Conservation (phyloP, 2,113 vertebrate genomes). For the Pyxicephalus adspersus region DNA sequence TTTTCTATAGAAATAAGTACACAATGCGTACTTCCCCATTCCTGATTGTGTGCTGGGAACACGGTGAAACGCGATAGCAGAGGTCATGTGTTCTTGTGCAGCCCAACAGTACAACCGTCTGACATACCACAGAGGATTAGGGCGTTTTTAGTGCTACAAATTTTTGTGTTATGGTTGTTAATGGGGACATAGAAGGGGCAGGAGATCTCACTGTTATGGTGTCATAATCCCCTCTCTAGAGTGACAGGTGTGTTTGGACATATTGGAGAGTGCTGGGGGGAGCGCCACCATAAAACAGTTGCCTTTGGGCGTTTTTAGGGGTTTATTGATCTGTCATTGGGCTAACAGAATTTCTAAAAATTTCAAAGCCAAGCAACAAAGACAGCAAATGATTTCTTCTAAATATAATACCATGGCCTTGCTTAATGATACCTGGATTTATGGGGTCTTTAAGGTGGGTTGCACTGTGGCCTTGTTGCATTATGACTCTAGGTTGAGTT, state of each 20-base stretch:
- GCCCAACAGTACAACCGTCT: constrained; percentile 10
- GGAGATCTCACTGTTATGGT: constrained; percentile 17
- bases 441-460: too few species aligned
- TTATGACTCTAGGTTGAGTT: too few species aligned
- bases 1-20: not conserved
- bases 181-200: not conserved
- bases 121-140: constrained; percentile 36
- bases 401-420: too few species aligned
- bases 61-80: not conserved
- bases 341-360: too few species aligned
- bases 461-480: too few species aligned
- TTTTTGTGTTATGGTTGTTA: constrained; percentile 25
- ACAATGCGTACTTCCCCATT: not conserved
- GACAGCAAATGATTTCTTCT: too few species aligned
- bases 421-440: too few species aligned
- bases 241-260: constrained; percentile 18
- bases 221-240: constrained; percentile 6
- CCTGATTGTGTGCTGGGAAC: not conserved
- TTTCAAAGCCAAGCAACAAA: too few species aligned
- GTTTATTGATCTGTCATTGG: too few species aligned
- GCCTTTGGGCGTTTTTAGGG: too few species aligned
- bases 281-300: too few species aligned
- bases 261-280: too few species aligned
- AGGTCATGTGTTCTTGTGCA: constrained; percentile 16
- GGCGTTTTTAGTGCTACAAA: not conserved